Percentiles rank a stretch among this genome's conserved stretches.
Conservation (phyloP, 1,140 invertebrate species). For the Nomia melanderi region DNA sequence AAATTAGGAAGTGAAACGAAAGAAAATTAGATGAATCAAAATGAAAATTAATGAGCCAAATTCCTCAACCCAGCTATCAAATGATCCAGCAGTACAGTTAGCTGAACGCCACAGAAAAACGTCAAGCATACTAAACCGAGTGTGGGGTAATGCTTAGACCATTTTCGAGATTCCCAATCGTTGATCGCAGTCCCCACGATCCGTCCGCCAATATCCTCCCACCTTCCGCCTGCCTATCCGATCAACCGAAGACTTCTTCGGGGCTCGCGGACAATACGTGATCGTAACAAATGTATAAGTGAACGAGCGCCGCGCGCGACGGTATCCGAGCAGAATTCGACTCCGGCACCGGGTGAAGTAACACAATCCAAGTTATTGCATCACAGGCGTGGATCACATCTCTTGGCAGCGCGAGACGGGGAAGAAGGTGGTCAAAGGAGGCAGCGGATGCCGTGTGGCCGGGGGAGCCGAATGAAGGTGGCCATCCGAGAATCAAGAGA, state of each 20-base stretch:
- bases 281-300: slow-evolving; percentile 59
- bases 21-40: too few relatives aligned
- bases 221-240: too few relatives aligned
- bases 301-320: slow-evolving; percentile 48
- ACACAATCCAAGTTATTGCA: slow-evolving; percentile 73
- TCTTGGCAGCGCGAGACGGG: slow-evolving; percentile 71
- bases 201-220: slow-evolving; percentile 33
- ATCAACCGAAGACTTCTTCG: not conserved
- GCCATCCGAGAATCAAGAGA: not conserved
- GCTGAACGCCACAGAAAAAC: slow-evolving; percentile 36
- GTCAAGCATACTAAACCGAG: slow-evolving; percentile 50
- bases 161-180: slow-evolving; percentile 59
- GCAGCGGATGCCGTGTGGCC: not conserved
- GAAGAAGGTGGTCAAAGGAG: slow-evolving; percentile 33
- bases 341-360: slow-evolving; percentile 64
- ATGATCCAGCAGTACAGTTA: too few relatives aligned
- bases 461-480: slow-evolving; percentile 21
- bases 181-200: slow-evolving; percentile 51
- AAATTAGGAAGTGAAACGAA: too few relatives aligned
- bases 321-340: slow-evolving; percentile 71
- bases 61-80: too few relatives aligned
- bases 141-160: slow-evolving; percentile 34
- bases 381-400: slow-evolving; percentile 77
- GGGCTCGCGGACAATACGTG: slow-evolving; percentile 24
- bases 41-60: too few relatives aligned